Base-by-base conservation (phyloP, 2,113 vertebrate genomes). In the Anhinga rufa region DNA sequence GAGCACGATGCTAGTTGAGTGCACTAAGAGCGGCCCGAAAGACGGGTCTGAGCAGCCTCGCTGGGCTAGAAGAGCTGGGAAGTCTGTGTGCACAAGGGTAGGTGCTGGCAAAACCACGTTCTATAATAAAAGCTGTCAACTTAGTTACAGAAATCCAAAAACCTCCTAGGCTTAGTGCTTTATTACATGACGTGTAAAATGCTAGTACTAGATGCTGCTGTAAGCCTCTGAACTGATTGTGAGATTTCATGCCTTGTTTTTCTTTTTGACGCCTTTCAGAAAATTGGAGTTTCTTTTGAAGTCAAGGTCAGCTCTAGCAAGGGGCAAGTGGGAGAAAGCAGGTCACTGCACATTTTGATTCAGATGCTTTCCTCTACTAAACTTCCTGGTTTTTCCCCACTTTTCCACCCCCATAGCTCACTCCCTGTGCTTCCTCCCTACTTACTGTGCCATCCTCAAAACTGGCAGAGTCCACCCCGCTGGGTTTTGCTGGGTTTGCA, bases 401-500 rank as follows among this genome's bases (percentile, higher is more conserved):
- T 40, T 92, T 24, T 48, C 52, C 21, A 28, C 28, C 10, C 12
- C 6, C 21, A 5, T 8, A 34, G n/a, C 60, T 84, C 11, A 2
- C 14, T 78, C 21, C 5, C 26, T 46, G 14, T 46, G 19, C 48
- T 71, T 65, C 15, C 14, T 69, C 26, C 1, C 34, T 57, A 4
- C 60, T 58, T 66, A 9, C 0, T 8, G 7, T 66, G 25, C 34
- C 19, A 0, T 46, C 20, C 64, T 34, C 22, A 31, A 9, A 13
- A 1, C 18, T 12, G 7, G 8, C 49, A 34, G 22, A 51, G 58
- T 32, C 49, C 25, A 5, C 6, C 7, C 12, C 0, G 0, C 34
- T 66, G 68, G 62, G 11, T 49, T 54, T 51, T 60, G 28, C 81
- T 12, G 4, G 24, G 32, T 62, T 57, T 38, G 20, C 7, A 3